These are phyloP conservation scores for Volucella zonaria DNA, from an alignment of 2,888 invertebrate species.

Conservation along the genomic window DNA sequence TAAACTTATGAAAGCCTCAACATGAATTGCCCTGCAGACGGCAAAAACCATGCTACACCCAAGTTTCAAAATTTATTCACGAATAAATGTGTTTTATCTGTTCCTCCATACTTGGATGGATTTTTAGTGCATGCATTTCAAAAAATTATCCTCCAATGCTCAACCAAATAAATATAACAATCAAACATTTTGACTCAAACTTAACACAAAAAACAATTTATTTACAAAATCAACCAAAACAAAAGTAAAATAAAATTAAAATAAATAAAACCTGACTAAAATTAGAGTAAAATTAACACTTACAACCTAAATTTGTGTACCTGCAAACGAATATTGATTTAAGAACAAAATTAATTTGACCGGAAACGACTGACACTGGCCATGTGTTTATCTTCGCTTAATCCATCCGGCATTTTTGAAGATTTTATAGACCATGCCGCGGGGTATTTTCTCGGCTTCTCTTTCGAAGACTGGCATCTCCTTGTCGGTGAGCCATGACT, in stretches of 20 bases:
- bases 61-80: no score
- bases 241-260: constrained; percentile 46
- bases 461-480: constrained; percentile 91
- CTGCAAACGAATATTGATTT: constrained; percentile 13
- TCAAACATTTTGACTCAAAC: constrained; percentile 28
- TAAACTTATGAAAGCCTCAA: no score
- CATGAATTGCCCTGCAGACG: no score
- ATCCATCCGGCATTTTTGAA: constrained; percentile 88
- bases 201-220: constrained; percentile 63
- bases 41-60: no score
- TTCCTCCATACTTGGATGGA: no score
- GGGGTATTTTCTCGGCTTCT: constrained; percentile 91
- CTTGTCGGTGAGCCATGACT: constrained; percentile 90
- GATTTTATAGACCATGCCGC: constrained; percentile 89
- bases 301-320: constrained; percentile 36
- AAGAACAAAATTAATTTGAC: constrained; percentile 26
- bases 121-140: no score
- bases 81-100: no score
- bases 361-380: background rate
- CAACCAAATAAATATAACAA: no score
- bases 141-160: no score
- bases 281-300: constrained; percentile 47
- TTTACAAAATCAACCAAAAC: constrained; percentile 66
- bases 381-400: constrained; percentile 77
- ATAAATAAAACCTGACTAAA: constrained; percentile 56